Percentiles rank a stretch among this genome's conserved stretches.
Conservation (phyloP, 92 coral and sea anemone genomes). For the Phenganax subtilis region DNA sequence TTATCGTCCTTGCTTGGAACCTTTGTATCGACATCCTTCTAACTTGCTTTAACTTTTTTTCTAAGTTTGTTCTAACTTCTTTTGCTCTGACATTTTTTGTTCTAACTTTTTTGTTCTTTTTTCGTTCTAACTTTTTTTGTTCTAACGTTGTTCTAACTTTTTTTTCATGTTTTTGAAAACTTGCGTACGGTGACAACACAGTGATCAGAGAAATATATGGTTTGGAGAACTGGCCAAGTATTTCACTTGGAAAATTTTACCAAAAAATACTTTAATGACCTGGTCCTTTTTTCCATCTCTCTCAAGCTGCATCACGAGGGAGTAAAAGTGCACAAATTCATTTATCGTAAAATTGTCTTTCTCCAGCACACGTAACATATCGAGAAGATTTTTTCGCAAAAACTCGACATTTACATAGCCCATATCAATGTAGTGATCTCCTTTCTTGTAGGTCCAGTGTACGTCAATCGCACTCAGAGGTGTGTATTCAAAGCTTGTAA, state of each 20-base stretch:
- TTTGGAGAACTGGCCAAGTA: too few relatives aligned
- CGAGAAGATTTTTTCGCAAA: conserved; percentile 57
- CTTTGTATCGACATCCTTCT: too few relatives aligned
- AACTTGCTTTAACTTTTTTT: too few relatives aligned
- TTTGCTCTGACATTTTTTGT: too few relatives aligned
- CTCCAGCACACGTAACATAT: conserved; percentile 35
- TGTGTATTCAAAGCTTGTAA: conserved; percentile 53
- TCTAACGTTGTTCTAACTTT: too few relatives aligned
- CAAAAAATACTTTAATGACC: background rate
- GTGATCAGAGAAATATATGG: too few relatives aligned
- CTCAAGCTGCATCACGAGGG: conserved; percentile 29
- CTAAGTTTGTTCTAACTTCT: too few relatives aligned
- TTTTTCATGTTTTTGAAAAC: too few relatives aligned
- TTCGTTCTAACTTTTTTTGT: too few relatives aligned
- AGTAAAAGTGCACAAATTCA: conserved; percentile 51
- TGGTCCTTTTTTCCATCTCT: conserved; percentile 24
- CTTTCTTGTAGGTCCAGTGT: conserved; percentile 97
- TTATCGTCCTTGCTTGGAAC: too few relatives aligned
- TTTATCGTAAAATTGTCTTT: conserved; percentile 53
- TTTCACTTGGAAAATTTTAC: background rate
- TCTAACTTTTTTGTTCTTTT: too few relatives aligned
- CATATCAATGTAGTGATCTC: conserved; percentile 86
- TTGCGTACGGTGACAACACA: too few relatives aligned
- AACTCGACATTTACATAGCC: conserved; percentile 86
- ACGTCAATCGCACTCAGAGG: conserved; percentile 77